These are phyloP conservation scores for Phymorhynchus buccinoides DNA, from an alignment of 1,140 invertebrate species.

Conservation along the genomic window DNA sequence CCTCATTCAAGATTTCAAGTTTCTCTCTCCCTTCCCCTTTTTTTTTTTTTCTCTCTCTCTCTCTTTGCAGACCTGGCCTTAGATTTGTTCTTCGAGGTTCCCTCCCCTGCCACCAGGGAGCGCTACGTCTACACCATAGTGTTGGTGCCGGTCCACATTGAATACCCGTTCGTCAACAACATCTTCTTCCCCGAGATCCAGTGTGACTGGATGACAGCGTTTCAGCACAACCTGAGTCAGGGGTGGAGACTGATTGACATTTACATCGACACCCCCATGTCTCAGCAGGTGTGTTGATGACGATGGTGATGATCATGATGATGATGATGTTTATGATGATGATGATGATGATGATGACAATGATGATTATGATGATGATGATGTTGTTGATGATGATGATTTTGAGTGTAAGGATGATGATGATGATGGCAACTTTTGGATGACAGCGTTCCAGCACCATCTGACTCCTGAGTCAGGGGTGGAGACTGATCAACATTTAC, in stretches of 20 bases:
- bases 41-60: background rate
- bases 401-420: too few species aligned
- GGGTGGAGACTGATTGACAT: conserved; percentile 23
- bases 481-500: too few species aligned
- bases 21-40: too few species aligned
- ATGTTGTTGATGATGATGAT: too few species aligned
- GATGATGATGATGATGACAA: too few species aligned
- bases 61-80: background rate
- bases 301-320: too few species aligned
- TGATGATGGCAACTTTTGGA: too few species aligned
- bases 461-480: too few species aligned
- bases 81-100: conserved; percentile 22
- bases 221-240: background rate
- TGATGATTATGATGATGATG: too few species aligned
- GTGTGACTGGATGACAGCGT: conserved; percentile 8
- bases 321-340: too few species aligned
- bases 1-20: too few species aligned
- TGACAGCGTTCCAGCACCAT: too few species aligned
- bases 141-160: background rate
- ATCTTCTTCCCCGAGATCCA: conserved; percentile 1
- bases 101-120: background rate
- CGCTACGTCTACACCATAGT: conserved; percentile 6
- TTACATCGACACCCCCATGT: conserved; percentile 14
- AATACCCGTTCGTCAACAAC: background rate
- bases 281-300: background rate